These are phyloP conservation scores for Clarias batrachus DNA, from an alignment of 2,113 vertebrate species.

Conservation along the genomic window DNA sequence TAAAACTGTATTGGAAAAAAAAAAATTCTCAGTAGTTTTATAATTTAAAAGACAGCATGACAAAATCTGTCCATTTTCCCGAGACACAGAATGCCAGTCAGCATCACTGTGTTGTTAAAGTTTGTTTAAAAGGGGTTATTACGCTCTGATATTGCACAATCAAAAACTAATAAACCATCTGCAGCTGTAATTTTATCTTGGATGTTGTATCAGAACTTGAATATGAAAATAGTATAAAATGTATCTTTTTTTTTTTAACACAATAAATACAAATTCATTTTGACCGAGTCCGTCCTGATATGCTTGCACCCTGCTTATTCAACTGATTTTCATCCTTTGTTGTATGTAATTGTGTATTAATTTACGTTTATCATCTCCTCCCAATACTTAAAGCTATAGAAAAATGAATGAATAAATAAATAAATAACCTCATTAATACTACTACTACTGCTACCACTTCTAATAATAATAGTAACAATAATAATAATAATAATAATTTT, in stretches of 20 bases:
- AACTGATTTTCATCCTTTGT: neutral
- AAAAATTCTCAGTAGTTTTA: neutral
- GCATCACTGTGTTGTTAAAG: neutral
- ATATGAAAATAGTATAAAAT: neutral
- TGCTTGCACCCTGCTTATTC: neutral
- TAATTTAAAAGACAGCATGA: neutral
- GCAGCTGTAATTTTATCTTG: neutral
- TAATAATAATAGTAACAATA: neutral
- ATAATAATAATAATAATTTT: too few relatives aligned
- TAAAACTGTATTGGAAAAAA: neutral
- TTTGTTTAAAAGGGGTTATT: neutral
- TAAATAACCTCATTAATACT: neutral
- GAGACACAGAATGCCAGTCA: neutral
- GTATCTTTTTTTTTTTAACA: neutral
- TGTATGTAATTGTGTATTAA: neutral
- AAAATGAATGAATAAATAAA: too few relatives aligned
- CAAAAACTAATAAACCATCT: constrained; percentile 27
- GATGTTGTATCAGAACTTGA: neutral
- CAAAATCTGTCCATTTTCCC: neutral
- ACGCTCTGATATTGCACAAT: neutral
- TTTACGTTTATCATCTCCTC: neutral
- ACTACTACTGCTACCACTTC: neutral
- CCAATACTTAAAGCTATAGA: neutral
- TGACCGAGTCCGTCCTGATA: neutral
- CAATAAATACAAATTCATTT: neutral